A percentile compares a stretch with the other conserved stretches of the same genome.
Evolutionary conservation across 2,113 vertebrate genomes (phyloP).

Genomic region (Halichoeres trimaculatus): DNA sequence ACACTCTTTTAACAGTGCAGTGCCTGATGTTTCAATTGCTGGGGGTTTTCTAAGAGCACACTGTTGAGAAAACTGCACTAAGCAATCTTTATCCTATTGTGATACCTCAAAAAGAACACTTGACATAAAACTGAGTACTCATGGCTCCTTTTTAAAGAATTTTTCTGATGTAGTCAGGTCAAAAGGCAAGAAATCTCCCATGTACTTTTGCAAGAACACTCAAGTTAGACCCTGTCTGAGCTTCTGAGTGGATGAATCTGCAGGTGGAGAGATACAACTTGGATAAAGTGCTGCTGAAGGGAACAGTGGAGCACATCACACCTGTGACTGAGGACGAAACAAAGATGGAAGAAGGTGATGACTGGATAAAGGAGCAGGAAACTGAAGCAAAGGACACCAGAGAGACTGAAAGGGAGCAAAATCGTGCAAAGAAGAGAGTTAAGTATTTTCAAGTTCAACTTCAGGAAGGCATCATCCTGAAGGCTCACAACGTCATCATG

Average conservation of each 20-base stretch:
- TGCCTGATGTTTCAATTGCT: too few species aligned
- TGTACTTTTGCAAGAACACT: background rate
- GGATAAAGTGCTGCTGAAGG: slow-evolving; percentile 74
- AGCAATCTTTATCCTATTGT: too few species aligned
- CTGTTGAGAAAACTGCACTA: too few species aligned
- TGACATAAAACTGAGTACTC: too few species aligned
- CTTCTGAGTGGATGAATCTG: slow-evolving; percentile 5
- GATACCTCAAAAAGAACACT: too few species aligned
- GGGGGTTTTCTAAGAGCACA: too few species aligned
- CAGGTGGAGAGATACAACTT: slow-evolving; percentile 81
- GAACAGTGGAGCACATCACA: slow-evolving; percentile 78
- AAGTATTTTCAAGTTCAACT: slow-evolving; percentile 78
- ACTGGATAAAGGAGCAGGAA: background rate
- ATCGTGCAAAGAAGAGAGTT: slow-evolving; percentile 36
- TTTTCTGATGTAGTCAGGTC: too few species aligned
- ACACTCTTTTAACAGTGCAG: too few species aligned
- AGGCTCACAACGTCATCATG: slow-evolving; percentile 74
- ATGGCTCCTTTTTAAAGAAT: too few species aligned
- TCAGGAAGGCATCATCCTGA: slow-evolving; percentile 66
- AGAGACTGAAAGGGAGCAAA: background rate
- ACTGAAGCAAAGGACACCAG: background rate
- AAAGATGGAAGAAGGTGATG: background rate
- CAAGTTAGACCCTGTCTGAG: background rate
- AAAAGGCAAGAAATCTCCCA: background rate
- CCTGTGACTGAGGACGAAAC: slow-evolving; percentile 55